A percentile compares a stretch with the other conserved stretches of the same genome.
These are phyloP conservation scores for Cenopis cana DNA, from an alignment of 2,888 invertebrate species.

Conservation along the genomic window DNA sequence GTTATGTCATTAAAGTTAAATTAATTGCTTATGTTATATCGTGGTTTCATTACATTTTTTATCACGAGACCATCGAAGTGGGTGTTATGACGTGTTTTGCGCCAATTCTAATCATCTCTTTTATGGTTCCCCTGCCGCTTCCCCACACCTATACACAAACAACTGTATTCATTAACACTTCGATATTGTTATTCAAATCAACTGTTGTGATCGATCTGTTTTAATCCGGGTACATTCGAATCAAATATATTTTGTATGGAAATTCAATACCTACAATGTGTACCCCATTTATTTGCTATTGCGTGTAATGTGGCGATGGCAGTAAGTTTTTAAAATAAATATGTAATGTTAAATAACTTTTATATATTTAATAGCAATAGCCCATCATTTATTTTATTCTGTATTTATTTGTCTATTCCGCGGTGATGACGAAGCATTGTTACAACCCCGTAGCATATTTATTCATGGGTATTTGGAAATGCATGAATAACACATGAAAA, in stretches of 20 bases:
- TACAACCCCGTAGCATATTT: conserved; percentile 44
- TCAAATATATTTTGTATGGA: too few species aligned
- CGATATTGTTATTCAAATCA: neutral
- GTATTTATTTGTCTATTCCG: conserved; percentile 33
- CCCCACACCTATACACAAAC: neutral
- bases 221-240: neutral
- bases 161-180: neutral
- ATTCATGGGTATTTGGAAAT: conserved; percentile 50
- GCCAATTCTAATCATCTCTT: neutral
- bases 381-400: conserved; percentile 35
- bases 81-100: too few species aligned
- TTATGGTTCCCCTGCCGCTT: neutral
- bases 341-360: conserved; percentile 9
- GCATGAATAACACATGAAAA: conserved; percentile 51
- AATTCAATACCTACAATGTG: too few species aligned
- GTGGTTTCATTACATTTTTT: neutral
- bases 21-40: too few species aligned
- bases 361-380: too few species aligned
- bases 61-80: neutral
- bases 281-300: too few species aligned
- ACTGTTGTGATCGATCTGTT: neutral
- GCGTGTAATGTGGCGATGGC: too few species aligned
- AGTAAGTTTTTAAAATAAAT: neutral
- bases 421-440: conserved; percentile 40
- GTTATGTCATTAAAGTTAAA: too few species aligned